phyloP scores from a whole-genome alignment of 1,140 invertebrate genomes.

The Danaus melanippus region DNA sequence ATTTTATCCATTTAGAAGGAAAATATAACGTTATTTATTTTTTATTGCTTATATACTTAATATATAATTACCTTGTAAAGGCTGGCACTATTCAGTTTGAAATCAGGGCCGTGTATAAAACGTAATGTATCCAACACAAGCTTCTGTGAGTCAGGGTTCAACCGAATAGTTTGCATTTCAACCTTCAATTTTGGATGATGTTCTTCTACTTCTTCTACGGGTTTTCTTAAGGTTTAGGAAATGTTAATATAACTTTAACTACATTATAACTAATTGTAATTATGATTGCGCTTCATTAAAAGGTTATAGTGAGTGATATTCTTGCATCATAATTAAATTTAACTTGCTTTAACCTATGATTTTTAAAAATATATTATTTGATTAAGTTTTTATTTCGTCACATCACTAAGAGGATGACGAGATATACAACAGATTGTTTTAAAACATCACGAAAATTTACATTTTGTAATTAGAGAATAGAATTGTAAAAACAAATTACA shows the following conservation, averaged over 20 bases:
- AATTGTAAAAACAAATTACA: conserved; percentile 4
- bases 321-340: too few relatives aligned
- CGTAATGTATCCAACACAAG: conserved; percentile 80
- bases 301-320: too few relatives aligned
- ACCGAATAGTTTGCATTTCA: conserved; percentile 78
- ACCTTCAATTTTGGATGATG: conserved; percentile 74
- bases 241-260: too few relatives aligned
- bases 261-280: too few relatives aligned
- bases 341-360: too few relatives aligned
- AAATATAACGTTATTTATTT: too few relatives aligned
- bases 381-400: too few relatives aligned
- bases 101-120: conserved; percentile 78
- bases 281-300: not conserved
- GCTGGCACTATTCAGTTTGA: conserved; percentile 71
- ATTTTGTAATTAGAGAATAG: conserved; percentile 4
- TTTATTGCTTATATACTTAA: too few relatives aligned
- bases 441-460: not conserved
- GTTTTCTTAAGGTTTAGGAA: conserved; percentile 38
- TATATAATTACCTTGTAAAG: conserved; percentile 65
- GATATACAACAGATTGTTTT: too few relatives aligned
- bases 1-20: too few relatives aligned
- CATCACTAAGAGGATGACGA: too few relatives aligned
- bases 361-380: too few relatives aligned
- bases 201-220: conserved; percentile 50
- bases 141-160: conserved; percentile 78